phyloP scores from a whole-genome alignment of 2,797 vertebrate genomes.

The Hafferia zeledoni region DNA sequence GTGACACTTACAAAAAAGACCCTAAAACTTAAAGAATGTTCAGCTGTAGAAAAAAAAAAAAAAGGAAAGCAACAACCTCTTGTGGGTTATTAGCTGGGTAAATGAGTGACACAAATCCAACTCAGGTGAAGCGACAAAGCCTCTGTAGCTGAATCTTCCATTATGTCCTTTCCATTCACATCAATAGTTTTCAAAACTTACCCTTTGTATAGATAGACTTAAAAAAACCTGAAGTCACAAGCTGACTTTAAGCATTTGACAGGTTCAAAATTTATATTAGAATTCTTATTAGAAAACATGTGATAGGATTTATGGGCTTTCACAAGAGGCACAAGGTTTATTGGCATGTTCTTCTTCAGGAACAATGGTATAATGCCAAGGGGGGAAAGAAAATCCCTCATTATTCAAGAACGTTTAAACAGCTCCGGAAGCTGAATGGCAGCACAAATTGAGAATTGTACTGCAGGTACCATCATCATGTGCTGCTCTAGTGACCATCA shows the following conservation, averaged over 20 bases:
- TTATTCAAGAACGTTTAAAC: not conserved
- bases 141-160: not conserved
- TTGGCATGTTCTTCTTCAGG: not conserved
- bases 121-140: not conserved
- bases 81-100: not conserved
- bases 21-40: not conserved
- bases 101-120: not conserved
- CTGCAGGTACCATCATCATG: not conserved
- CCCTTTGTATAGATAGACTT: not conserved
- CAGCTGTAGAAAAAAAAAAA: not conserved
- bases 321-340: not conserved
- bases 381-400: not conserved
- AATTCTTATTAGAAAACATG: not conserved
- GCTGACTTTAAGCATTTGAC: not conserved
- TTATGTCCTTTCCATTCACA: fast-evolving
- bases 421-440: not conserved
- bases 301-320: not conserved
- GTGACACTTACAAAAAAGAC: not conserved
- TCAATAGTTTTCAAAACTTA: not conserved
- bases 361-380: not conserved
- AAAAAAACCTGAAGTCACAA: not conserved
- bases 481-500: not conserved
- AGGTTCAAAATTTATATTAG: not conserved
- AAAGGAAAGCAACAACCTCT: not conserved
- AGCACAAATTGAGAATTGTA: not conserved